These are phyloP conservation scores for Eristalis intricaria DNA, from an alignment of 2,888 invertebrate genomes.

Conservation along the genomic window DNA sequence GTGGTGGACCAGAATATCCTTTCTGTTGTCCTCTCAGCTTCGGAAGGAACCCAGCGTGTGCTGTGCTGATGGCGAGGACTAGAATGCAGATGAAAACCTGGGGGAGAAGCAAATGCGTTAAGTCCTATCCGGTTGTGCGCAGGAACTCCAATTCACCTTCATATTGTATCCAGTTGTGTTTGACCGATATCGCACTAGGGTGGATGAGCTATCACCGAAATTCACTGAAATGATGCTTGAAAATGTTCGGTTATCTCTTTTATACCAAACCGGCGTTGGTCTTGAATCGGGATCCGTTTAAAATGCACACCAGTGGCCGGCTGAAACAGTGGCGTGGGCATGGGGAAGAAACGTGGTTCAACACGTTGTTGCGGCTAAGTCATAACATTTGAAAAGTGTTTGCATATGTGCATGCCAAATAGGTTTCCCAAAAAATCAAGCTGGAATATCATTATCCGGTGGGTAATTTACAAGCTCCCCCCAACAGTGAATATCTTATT, in stretches of 20 bases:
- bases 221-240: constrained; percentile 9
- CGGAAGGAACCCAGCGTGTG: background rate
- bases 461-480: background rate
- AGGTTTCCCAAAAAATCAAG: background rate
- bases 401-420: background rate
- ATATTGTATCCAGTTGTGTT: background rate
- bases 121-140: background rate
- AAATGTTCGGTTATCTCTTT: background rate
- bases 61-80: background rate
- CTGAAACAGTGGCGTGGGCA: background rate
- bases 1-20: background rate
- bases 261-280: background rate
- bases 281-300: background rate
- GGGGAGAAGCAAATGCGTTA: background rate
- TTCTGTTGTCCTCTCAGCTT: background rate
- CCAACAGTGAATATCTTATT: background rate
- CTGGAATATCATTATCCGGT: too few relatives aligned
- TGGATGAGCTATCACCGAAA: background rate
- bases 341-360: background rate
- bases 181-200: background rate
- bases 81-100: constrained; percentile 30
- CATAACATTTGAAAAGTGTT: background rate
- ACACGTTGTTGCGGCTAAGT: background rate
- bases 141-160: constrained; percentile 8
- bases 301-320: background rate